phyloP scores from a whole-genome alignment of 2,797 vertebrate species.

The Chromis chromis region DNA sequence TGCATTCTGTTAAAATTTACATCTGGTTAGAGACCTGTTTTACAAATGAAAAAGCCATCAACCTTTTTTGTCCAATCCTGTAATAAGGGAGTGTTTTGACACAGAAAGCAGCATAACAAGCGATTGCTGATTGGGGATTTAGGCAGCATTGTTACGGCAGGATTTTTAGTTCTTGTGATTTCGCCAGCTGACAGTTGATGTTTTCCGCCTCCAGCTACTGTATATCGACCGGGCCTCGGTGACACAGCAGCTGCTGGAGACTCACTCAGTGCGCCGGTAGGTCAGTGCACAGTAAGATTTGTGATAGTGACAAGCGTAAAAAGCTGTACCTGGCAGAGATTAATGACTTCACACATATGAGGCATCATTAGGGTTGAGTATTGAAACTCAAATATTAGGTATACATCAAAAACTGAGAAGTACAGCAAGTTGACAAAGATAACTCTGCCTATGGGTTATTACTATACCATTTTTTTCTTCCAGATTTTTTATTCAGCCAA shows the following conservation, averaged over 20 bases:
- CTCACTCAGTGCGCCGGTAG: slow-evolving; percentile 20
- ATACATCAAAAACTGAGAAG: slow-evolving; percentile 2
- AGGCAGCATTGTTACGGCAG: slow-evolving; percentile 57
- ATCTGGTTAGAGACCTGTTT: slow-evolving; percentile 75
- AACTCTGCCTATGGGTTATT: no score
- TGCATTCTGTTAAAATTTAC: slow-evolving; percentile 80
- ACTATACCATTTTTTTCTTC: no score
- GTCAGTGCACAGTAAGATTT: slow-evolving; percentile 38
- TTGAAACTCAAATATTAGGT: not conserved
- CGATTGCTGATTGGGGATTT: slow-evolving; percentile 64
- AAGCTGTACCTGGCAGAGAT: slow-evolving; percentile 16
- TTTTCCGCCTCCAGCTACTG: slow-evolving; percentile 59
- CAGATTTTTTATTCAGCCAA: not conserved
- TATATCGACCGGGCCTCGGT: slow-evolving; percentile 50
- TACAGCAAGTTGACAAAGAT: not conserved
- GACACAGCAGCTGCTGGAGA: slow-evolving; percentile 54
- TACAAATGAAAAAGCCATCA: slow-evolving; percentile 73
- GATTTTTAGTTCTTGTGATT: slow-evolving; percentile 52
- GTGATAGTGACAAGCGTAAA: slow-evolving; percentile 29
- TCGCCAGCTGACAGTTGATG: slow-evolving; percentile 56
- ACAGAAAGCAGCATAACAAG: slow-evolving; percentile 64
- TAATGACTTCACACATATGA: slow-evolving; percentile 4
- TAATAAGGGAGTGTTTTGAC: slow-evolving; percentile 78
- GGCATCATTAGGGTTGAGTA: slow-evolving; percentile 1
- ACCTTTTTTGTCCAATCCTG: slow-evolving; percentile 67